A percentile compares a stretch with the other conserved stretches of the same genome.
These are phyloP conservation scores for Chunga burmeisteri DNA, from an alignment of 2,113 vertebrate genomes.

Conservation along the genomic window DNA sequence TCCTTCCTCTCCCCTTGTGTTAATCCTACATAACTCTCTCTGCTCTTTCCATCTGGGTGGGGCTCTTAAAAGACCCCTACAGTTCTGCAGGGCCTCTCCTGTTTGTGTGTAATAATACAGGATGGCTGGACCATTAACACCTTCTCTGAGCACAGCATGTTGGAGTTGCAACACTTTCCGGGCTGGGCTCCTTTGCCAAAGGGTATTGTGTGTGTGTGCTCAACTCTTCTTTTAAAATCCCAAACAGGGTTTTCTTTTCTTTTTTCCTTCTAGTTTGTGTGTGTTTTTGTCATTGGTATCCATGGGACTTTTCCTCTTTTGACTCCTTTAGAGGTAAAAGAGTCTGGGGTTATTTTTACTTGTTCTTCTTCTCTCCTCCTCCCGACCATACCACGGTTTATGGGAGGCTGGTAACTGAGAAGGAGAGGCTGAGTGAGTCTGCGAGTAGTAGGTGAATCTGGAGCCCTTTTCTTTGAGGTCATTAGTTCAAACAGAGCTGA, in stretches of 20 bases:
- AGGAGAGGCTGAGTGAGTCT: not conserved
- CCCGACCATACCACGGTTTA: not conserved
- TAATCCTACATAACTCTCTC: constrained; percentile 35
- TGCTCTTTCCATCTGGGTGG: constrained; percentile 38
- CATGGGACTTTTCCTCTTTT: constrained; percentile 3
- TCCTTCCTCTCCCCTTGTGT: constrained; percentile 17
- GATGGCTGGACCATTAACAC: constrained; percentile 58
- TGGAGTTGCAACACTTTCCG: constrained; percentile 35
- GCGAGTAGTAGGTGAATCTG: accelerated
- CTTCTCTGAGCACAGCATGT: constrained; percentile 48
- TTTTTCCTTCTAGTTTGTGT: not conserved
- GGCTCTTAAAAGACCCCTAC: constrained; percentile 40
- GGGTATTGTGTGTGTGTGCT: constrained; percentile 4
- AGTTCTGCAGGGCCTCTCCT: constrained; percentile 38
- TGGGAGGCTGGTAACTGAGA: not conserved
- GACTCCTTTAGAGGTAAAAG: not conserved
- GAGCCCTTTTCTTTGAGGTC: not conserved
- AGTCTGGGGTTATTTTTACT: not conserved
- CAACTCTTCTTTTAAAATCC: constrained; percentile 45
- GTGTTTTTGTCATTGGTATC: constrained; percentile 35
- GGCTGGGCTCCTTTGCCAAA: constrained; percentile 35
- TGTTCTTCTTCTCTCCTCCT: not conserved
- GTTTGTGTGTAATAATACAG: constrained; percentile 42
- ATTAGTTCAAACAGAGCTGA: not conserved
- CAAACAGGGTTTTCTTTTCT: constrained; percentile 46